Base-by-base conservation (phyloP, 2,113 vertebrate genomes). In the Misgurnus anguillicaudatus region DNA sequence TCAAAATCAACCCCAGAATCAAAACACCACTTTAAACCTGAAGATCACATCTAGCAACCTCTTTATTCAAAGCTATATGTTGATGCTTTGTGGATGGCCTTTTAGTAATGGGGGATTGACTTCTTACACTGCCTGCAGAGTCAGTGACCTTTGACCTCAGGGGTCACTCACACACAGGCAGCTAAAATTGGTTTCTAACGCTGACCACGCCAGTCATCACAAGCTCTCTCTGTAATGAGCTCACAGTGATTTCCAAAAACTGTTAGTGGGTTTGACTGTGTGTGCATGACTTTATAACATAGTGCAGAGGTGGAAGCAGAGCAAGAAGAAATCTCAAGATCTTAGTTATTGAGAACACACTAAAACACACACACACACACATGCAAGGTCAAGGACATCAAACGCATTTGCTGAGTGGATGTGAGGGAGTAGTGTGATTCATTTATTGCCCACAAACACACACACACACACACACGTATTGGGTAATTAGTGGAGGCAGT, bases 41-140 rank as follows among this genome's bases (percentile, higher is more conserved):
- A 57, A 71, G 36, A 71, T 58, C 10, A 41, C 36, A 19, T 47
- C 55, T 10, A 31, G 9, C 0, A 9, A 7, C 3, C 13, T 47
- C 16, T 61, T 61, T n/a, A 9, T 57, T 2, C 24, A 31, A 39
- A 17, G 41, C 71, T 61, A 6, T 31, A 21, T 62, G 39, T 41
- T 47, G 53, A 57, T 57, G 53, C 76, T 84, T 88, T 88, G 85
- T 80, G 80, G 57, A 71, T 11, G 51, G 84, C 88, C 89, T 88
- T 80, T 91, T 88, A 89, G 89, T 86, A 83, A 51, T 78, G 82
- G 81, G 87, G 88, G 90, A 92, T 91, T 90, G 87, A 90, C 90
- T 92, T 85, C 89, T 91, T 89, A 89, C 89, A 82, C 85, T 87
- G 88, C 85, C 87, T 85, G 85, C 80, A 85, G 79, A 89, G 90